Evolutionary conservation across 2,888 invertebrate genomes (phyloP).

Genomic region (Gnatocerus cornutus): DNA sequence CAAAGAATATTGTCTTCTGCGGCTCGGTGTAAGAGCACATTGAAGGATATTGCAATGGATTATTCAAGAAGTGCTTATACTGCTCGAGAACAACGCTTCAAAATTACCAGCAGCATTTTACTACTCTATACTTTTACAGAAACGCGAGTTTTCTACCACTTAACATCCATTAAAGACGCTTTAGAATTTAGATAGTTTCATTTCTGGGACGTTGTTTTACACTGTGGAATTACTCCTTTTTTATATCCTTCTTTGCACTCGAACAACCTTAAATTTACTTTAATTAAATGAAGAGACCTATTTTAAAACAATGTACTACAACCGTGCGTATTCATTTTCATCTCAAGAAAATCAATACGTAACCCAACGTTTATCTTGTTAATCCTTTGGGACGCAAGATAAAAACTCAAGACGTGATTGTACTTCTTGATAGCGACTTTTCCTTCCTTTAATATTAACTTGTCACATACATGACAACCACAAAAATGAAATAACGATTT

Average conservation of each 20-base stretch:
- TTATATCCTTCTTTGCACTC: slow-evolving; percentile 7
- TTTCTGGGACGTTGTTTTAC: slow-evolving; percentile 36
- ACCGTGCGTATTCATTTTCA: slow-evolving; percentile 36
- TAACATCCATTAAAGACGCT: slow-evolving; percentile 50
- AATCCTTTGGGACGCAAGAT: slow-evolving; percentile 57
- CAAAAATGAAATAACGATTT: slow-evolving; percentile 40
- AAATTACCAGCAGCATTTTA: slow-evolving; percentile 59
- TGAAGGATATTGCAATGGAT: slow-evolving; percentile 61
- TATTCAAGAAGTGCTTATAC: slow-evolving; percentile 60
- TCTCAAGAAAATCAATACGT: slow-evolving; percentile 44
- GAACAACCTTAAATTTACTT: slow-evolving; percentile 17
- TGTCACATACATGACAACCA: slow-evolving; percentile 47
- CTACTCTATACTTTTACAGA: slow-evolving; percentile 54
- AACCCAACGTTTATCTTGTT: slow-evolving; percentile 51
- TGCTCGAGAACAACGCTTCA: slow-evolving; percentile 55
- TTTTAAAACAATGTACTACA: slow-evolving; percentile 30
- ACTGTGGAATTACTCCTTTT: slow-evolving; percentile 20
- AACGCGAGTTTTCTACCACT: slow-evolving; percentile 47
- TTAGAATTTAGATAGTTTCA: slow-evolving; percentile 49
- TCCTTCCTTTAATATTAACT: slow-evolving; percentile 52
- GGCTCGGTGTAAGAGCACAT: slow-evolving; percentile 57
- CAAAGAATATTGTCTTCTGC: slow-evolving; percentile 60
- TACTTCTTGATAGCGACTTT: slow-evolving; percentile 56
- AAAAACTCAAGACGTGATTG: slow-evolving; percentile 56
- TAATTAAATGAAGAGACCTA: slow-evolving; percentile 22